Percentiles rank a stretch among this genome's conserved stretches.
Evolutionary conservation across 2,797 vertebrate species (phyloP).

Genomic region (Allenopithecus nigroviridis): DNA sequence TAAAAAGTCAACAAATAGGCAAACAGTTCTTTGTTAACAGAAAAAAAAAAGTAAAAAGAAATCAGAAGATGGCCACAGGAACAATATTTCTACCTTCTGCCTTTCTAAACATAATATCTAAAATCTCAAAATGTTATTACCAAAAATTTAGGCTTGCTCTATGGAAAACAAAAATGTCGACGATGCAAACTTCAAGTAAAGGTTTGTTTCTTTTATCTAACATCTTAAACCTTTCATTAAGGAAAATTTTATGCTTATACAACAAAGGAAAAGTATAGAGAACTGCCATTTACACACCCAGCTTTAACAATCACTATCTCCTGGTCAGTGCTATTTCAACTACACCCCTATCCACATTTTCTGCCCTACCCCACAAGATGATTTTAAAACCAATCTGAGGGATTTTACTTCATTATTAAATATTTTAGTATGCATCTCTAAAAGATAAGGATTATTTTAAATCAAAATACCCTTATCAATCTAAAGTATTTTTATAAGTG

Average conservation of each 20-base stretch:
- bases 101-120: neutral
- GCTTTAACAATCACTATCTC: neutral
- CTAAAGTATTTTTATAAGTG: neutral
- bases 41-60: neutral
- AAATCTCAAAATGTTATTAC: neutral
- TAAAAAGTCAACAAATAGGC: neutral
- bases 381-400: neutral
- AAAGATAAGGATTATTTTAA: constrained; percentile 1
- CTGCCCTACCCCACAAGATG: neutral
- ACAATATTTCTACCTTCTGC: neutral
- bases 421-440: neutral
- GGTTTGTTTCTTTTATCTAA: neutral
- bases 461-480: neutral
- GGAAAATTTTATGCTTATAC: neutral
- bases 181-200: neutral
- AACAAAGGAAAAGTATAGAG: neutral
- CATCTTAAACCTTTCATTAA: neutral
- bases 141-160: neutral
- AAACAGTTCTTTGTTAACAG: constrained; percentile 4
- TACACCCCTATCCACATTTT: neutral
- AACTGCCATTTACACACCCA: neutral
- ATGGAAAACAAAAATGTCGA: neutral
- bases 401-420: neutral
- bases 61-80: neutral
- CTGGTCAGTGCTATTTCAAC: neutral